Conservation (phyloP, 2,888 invertebrate species). For the Drosophila subquinaria region DNA sequence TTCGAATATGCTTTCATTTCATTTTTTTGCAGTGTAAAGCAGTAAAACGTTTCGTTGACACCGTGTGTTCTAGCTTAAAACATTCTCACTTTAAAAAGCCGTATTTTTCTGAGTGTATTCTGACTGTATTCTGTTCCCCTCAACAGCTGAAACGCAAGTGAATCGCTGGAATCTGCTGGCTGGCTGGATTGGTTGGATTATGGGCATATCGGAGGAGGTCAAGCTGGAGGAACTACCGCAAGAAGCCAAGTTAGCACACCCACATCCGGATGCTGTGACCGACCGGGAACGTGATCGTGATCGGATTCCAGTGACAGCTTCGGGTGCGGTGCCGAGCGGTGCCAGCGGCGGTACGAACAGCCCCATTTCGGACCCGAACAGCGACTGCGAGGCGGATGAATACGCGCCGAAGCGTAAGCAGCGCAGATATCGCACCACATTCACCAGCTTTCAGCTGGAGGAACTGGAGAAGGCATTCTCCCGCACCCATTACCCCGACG, state of each 20-base stretch:
- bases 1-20: too few species aligned
- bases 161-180: slow-evolving; percentile 28
- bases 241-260: slow-evolving; percentile 84
- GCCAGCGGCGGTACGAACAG: slow-evolving; percentile 85
- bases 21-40: too few species aligned
- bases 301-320: slow-evolving; percentile 25
- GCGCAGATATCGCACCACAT: slow-evolving; percentile 96
- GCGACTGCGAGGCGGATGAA: slow-evolving; percentile 90
- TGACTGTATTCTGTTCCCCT: neutral
- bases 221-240: slow-evolving; percentile 86
- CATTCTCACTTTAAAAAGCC: too few species aligned
- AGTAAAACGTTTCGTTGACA: too few species aligned
- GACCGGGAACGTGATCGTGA: slow-evolving; percentile 83
- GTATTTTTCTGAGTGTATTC: neutral
- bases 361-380: slow-evolving; percentile 88
- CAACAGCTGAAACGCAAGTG: neutral
- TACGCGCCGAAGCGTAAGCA: slow-evolving; percentile 96
- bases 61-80: too few species aligned
- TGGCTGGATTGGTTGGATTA: slow-evolving; percentile 76
- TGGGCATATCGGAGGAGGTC: slow-evolving; percentile 86
- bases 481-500: slow-evolving; percentile 98
- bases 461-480: slow-evolving; percentile 98
- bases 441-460: slow-evolving; percentile 97
- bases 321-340: slow-evolving; percentile 79
- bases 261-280: slow-evolving; percentile 84